Base-by-base conservation (phyloP, 2,888 invertebrate genomes). In the Helobdella robusta region DNA sequence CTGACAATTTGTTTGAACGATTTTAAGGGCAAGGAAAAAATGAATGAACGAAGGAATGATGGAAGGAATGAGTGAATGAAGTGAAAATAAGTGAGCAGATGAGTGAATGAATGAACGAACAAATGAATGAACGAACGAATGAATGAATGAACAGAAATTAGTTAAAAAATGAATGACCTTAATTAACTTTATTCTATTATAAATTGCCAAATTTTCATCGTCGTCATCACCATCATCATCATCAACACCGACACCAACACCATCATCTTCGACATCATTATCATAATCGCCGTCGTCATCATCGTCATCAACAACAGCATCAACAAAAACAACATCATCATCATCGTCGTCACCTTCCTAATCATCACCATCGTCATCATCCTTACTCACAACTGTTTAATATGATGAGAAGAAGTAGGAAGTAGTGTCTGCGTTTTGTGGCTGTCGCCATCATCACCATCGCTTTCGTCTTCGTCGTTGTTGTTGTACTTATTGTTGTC, bases 361-460 rank as follows among this genome's bases (percentile, higher is more conserved):
- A 32, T 34, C 35, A 34, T 59, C 35, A 59, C 4, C 2, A 59
- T 59, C 44, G 30, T 18, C 81, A 81, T 65, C 81, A 77, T 48
- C 76, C 72, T 74, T 75, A 76, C 3, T 81, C 81, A 69, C 81
- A 81, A 44, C 80, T 79, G 68, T 81, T 78, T 79, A 80, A 80
- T 66, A 81, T 75, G n/a, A 75, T 74, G 67, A 79, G 74, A 2
- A 81, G 81, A 72, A 81, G 74, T 18, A 79, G 81, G 81, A 73
- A 40, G 61, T 23, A 23, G n/a, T 32, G 11, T 2, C 32, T 30
- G 6, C 20, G 23, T 48, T 32, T 18, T 40, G 8, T 20, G 20
- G 35, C 25, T 28, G n/a, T 34, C 28, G n/a, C n/a, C 8, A 34
- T 36, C 4, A 11, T 40, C n/a, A 6, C 40, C 44, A 20, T 36